phyloP scores from a whole-genome alignment of 2,797 vertebrate genomes.

The Ispidina lecontei region DNA sequence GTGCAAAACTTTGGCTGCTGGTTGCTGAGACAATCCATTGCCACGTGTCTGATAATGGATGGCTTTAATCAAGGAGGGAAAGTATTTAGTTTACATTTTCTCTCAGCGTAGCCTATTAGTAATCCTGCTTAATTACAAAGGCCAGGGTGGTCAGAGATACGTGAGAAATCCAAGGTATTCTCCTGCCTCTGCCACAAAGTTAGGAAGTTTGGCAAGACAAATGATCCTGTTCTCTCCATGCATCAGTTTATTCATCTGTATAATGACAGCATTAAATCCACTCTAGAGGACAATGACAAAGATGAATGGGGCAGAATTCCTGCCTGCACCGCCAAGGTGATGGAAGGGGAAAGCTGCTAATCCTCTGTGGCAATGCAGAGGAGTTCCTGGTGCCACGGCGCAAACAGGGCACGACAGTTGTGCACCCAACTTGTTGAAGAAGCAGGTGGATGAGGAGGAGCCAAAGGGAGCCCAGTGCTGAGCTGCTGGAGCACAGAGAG shows the following conservation, averaged over 20 bases:
- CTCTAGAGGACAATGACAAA: background rate
- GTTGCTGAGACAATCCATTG: background rate
- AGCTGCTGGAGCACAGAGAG: background rate
- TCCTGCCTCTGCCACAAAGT: background rate
- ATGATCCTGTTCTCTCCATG: background rate
- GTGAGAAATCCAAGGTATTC: background rate
- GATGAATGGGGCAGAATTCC: background rate
- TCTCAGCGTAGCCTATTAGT: background rate
- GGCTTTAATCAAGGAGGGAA: background rate
- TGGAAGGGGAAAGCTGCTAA: background rate
- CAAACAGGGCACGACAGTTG: fast-evolving
- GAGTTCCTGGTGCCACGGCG: fast-evolving
- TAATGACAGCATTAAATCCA: background rate
- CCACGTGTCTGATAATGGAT: background rate
- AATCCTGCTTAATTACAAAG: background rate
- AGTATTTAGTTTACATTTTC: background rate
- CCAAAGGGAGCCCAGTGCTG: background rate
- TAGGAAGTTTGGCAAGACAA: background rate
- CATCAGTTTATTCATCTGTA: background rate
- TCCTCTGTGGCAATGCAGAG: background rate
- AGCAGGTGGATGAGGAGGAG: background rate
- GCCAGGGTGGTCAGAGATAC: background rate
- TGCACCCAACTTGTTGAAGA: background rate
- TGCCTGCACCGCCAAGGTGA: background rate
- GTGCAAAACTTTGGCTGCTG: background rate